These are phyloP conservation scores for Electrona antarctica DNA, from an alignment of 2,113 vertebrate species.

Conservation along the genomic window DNA sequence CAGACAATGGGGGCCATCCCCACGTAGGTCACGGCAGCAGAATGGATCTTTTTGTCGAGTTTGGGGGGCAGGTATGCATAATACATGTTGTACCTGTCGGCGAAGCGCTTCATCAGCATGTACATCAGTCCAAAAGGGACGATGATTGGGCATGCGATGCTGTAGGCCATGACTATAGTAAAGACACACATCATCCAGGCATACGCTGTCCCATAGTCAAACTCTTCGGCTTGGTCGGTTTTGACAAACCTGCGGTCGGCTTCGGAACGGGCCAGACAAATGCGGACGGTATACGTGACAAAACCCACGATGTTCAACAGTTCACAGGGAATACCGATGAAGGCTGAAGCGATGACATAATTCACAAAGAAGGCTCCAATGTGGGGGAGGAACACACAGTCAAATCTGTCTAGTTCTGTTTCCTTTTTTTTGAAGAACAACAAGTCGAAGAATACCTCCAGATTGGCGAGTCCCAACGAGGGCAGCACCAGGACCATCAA, in stretches of 20 bases:
- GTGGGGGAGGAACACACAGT: slow-evolving; percentile 98
- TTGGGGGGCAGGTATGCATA: slow-evolving; percentile 97
- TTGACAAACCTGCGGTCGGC: slow-evolving; percentile 95
- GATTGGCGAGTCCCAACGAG: slow-evolving; percentile 90
- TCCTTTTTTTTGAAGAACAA: slow-evolving; percentile 95
- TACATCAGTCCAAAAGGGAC: slow-evolving; percentile 99
- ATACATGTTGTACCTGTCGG: slow-evolving; percentile 98
- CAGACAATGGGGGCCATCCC: slow-evolving; percentile 97
- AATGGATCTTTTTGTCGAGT: slow-evolving; percentile 98
- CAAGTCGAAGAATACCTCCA: slow-evolving; percentile 98
- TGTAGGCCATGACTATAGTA: slow-evolving; percentile 99
- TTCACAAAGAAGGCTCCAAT: slow-evolving; percentile 99
- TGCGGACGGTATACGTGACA: slow-evolving; percentile 98
- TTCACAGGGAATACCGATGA: slow-evolving; percentile 98
- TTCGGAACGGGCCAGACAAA: slow-evolving; percentile 91
- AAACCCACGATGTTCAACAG: slow-evolving; percentile 94
- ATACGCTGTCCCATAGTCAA: slow-evolving; percentile 97
- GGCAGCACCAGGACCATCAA: slow-evolving; percentile 98
- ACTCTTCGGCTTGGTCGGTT: slow-evolving; percentile 98
- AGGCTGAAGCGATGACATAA: slow-evolving; percentile 97
- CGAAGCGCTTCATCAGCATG: slow-evolving; percentile 96
- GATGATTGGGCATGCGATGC: slow-evolving; percentile 98
- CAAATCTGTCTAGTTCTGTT: slow-evolving; percentile 86
- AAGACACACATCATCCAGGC: slow-evolving; percentile 99
- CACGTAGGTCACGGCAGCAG: slow-evolving; percentile 96